Evolutionary conservation across 2,113 vertebrate species (phyloP), one percentile per base, ranked within the genome.

Genomic region (Thunnus maccoyii): DNA sequence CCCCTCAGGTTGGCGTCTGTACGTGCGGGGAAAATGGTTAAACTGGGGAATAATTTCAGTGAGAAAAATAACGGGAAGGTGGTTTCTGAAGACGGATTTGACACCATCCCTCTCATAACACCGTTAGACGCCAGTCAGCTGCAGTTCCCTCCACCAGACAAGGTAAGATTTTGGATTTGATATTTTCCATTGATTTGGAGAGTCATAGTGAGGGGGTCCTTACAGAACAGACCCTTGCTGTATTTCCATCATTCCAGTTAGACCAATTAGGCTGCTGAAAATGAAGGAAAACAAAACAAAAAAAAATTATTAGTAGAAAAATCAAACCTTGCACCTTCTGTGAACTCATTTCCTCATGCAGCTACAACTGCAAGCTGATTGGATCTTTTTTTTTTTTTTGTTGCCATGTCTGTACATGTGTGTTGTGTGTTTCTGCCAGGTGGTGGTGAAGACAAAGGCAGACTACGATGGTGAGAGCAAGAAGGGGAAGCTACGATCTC

Each of bases 381-480:
- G 56, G 47, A 20, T 65, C 5, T 0, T 3, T 46, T 25, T 44
- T 20, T 18, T 10, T 30, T 30, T 30, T 30, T 30, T 30, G 2
- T 30, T 30, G 27, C 27, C 27, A 3, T 67, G 54, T 8, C 17
- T 32, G 0, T 78, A 15, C 61, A 25, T 54, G 20, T 86, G 51
- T 86, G 17, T 20, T 63, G 1, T 80, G 54, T 78, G 32, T 89
- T 60, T 67, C 56, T 83, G 25, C 52, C 86, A 98, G 97, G 97
- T 98, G 92, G 96, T 99, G 72, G 97, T 99, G 86, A 98, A 97
- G 94, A 99, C 97, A 1, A 98, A 98, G 94, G 96, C 97, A 0
- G 97, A 98, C 30, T 99, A 98, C 88, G 97, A 97, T 55, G 96
- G 96, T 0, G 96, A 97, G 51, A 95, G 94, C 89, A 97, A 97